A percentile compares a stretch with the other conserved stretches of the same genome.
These are phyloP conservation scores for Cossypha dichroa DNA, from an alignment of 2,797 vertebrate genomes.

Conservation along the genomic window DNA sequence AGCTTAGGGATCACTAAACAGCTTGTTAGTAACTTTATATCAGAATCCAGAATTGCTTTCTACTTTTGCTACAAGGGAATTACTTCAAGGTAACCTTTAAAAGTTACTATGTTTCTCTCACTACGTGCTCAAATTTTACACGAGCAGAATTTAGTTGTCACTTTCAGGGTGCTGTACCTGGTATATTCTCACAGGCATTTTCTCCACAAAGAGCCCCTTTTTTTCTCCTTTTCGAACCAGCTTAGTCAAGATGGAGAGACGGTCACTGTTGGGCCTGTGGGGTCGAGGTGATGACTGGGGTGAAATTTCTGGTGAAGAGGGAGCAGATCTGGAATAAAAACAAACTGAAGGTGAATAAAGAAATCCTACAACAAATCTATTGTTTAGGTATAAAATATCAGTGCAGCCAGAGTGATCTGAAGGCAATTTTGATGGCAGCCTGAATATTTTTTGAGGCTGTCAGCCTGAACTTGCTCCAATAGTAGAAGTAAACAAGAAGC, in stretches of 20 bases:
- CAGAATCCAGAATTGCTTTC: background rate
- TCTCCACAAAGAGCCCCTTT: conserved; percentile 98
- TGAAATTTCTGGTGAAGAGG: conserved; percentile 97
- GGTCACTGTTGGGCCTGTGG: conserved; percentile 94
- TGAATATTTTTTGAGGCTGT: background rate
- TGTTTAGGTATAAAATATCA: background rate
- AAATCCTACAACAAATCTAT: background rate
- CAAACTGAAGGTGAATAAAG: background rate
- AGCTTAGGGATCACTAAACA: background rate
- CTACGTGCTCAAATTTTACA: accelerated
- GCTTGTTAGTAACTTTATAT: background rate
- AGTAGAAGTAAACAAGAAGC: background rate
- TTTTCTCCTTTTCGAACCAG: conserved; percentile 97
- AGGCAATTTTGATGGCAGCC: background rate
- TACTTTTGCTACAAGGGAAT: background rate
- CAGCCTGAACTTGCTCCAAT: background rate
- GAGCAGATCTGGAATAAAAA: conserved; percentile 85
- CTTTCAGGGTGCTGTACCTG: conserved; percentile 79
- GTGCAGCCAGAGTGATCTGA: background rate
- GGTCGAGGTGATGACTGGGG: conserved; percentile 97
- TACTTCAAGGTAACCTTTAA: background rate
- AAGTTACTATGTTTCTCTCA: background rate
- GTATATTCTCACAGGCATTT: conserved; percentile 96
- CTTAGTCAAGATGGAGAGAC: conserved; percentile 94
- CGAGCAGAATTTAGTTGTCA: background rate